Percentiles rank a stretch among this genome's conserved stretches.
phyloP scores from a whole-genome alignment of 2,113 vertebrate genomes.

The Lynx canadensis region DNA sequence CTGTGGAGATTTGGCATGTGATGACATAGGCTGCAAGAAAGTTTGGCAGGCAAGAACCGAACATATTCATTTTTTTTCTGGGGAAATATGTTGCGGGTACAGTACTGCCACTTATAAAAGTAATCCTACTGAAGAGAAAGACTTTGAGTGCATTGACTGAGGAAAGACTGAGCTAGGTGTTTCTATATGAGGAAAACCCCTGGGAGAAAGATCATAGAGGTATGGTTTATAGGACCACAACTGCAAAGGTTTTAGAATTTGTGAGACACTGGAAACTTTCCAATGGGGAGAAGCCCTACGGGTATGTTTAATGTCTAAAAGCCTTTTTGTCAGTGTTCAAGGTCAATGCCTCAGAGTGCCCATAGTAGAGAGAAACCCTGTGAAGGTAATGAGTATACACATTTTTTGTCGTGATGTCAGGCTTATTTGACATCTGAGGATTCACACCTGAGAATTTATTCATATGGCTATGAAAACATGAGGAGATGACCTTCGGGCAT shows the following conservation, averaged over 20 bases:
- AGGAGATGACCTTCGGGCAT: not conserved
- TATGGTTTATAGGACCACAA: not conserved
- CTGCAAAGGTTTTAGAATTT: slow-evolving; percentile 22
- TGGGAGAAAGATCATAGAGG: not conserved
- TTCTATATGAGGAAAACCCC: not conserved
- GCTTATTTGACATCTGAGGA: not conserved
- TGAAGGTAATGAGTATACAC: not conserved
- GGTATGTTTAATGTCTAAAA: slow-evolving; percentile 18
- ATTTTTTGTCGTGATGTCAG: not conserved
- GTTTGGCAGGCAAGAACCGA: not conserved
- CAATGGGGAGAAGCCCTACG: not conserved
- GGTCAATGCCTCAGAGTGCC: not conserved
- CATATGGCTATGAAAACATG: not conserved
- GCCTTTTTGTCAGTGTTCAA: not conserved
- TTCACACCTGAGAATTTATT: not conserved
- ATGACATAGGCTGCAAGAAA: not conserved
- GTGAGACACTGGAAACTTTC: not conserved
- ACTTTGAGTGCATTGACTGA: not conserved
- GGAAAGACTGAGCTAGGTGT: not conserved
- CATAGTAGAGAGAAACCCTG: not conserved
- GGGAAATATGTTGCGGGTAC: not conserved
- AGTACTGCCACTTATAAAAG: not conserved
- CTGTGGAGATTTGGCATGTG: not conserved
- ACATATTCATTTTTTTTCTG: not conserved
- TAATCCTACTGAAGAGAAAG: not conserved